Evolutionary conservation across 2,888 invertebrate genomes (phyloP).

Genomic region (Polymixis flavicincta): DNA sequence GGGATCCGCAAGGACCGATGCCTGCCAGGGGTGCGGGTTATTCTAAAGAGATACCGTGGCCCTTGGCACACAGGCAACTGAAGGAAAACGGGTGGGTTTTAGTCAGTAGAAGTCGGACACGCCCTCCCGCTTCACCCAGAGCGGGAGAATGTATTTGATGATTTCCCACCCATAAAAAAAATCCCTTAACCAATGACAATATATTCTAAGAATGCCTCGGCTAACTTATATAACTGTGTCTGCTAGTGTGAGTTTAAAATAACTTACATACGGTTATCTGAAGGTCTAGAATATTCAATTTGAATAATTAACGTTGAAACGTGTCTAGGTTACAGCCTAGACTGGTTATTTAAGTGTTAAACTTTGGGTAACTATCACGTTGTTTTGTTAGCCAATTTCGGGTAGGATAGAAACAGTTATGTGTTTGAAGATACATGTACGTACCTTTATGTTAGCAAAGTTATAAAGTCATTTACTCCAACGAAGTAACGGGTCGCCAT

Average conservation of each 20-base stretch:
- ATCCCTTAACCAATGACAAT: background rate
- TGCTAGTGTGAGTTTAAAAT: conserved; percentile 38
- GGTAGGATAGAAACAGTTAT: background rate
- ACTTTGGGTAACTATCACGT: conserved; percentile 1
- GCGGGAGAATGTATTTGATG: no score
- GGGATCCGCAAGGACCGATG: no score
- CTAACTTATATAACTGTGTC: conserved; percentile 18
- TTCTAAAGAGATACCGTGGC: no score
- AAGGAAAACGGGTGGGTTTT: no score
- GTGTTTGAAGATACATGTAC: background rate
- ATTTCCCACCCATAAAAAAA: no score
- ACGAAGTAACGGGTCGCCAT: no score
- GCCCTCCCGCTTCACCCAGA: no score
- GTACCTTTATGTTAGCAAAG: background rate
- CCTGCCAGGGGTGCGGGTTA: no score
- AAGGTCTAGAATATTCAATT: conserved; percentile 18
- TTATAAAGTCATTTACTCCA: background rate
- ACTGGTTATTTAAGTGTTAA: conserved; percentile 4
- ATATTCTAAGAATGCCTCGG: background rate
- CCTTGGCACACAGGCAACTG: no score
- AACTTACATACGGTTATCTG: conserved; percentile 23
- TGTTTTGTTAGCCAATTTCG: background rate
- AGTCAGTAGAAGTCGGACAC: no score
- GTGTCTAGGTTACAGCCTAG: conserved; percentile 5
- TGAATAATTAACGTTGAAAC: conserved; percentile 5